Conservation (phyloP, 2,797 vertebrate species). For the Zalophus californianus region DNA sequence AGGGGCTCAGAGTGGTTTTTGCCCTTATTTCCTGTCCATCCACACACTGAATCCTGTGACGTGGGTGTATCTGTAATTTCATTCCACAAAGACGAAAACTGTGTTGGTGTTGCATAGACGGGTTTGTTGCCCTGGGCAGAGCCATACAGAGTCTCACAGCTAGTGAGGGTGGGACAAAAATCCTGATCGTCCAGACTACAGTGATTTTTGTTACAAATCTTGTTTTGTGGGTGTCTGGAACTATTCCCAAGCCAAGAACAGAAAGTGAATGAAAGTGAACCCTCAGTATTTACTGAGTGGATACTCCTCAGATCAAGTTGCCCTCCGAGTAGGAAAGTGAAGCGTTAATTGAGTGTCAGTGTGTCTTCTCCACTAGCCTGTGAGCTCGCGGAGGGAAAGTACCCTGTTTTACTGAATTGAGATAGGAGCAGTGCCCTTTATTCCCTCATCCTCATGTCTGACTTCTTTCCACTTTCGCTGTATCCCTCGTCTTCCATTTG, state of each 20-base stretch:
- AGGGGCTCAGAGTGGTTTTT: not conserved
- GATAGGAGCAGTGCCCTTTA: not conserved
- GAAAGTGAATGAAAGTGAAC: not conserved
- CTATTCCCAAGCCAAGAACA: not conserved
- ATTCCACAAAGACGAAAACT: not conserved
- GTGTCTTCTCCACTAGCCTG: not conserved
- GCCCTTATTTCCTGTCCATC: not conserved
- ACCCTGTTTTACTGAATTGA: not conserved
- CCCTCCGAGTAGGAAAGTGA: not conserved
- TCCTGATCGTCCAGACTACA: not conserved
- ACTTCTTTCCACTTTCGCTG: not conserved
- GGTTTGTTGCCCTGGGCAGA: not conserved
- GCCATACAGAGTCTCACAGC: not conserved
- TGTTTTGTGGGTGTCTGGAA: not conserved
- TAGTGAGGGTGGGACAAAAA: not conserved
- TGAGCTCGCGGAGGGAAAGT: not conserved
- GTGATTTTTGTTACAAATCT: not conserved
- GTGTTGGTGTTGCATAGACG: not conserved
- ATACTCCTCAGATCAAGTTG: not conserved
- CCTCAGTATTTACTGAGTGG: not conserved
- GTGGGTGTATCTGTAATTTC: not conserved
- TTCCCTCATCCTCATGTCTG: not conserved
- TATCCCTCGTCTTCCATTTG: not conserved
- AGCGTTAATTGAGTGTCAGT: accelerated
- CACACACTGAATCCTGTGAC: not conserved